A percentile compares a stretch with the other conserved stretches of the same genome.
Evolutionary conservation across 2,888 invertebrate genomes (phyloP).

Genomic region (Charanyca ferruginea): DNA sequence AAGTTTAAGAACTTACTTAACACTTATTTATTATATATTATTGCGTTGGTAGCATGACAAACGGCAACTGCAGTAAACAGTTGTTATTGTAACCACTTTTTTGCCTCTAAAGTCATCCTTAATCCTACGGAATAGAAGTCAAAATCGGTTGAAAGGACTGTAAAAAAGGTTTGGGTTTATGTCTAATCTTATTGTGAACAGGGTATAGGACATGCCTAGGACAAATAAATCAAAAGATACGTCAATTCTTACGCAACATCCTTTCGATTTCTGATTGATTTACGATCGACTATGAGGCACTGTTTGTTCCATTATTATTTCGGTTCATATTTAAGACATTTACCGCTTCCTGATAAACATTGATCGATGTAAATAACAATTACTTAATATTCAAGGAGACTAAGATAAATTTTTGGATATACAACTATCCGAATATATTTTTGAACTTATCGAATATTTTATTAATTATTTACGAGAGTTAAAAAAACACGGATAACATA

Average conservation of each 20-base stretch:
- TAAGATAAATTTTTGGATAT: constrained; percentile 5
- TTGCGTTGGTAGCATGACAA: too few species aligned
- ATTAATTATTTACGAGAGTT: constrained; percentile 4
- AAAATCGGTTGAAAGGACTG: too few species aligned
- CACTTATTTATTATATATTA: too few species aligned
- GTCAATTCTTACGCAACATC: constrained; percentile 33
- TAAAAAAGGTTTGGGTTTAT: too few species aligned
- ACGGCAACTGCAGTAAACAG: too few species aligned
- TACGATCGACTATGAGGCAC: constrained; percentile 18
- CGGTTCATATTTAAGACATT: not conserved
- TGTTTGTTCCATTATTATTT: constrained; percentile 8
- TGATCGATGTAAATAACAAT: not conserved
- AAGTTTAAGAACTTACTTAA: too few species aligned
- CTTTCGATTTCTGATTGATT: constrained; percentile 25
- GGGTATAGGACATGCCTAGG: too few species aligned
- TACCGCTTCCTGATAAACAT: constrained; percentile 33
- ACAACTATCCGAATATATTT: constrained; percentile 21
- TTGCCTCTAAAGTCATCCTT: too few species aligned
- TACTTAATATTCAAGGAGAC: constrained; percentile 31
- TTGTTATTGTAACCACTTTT: too few species aligned
- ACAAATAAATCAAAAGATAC: constrained; percentile 41
- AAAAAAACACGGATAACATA: not conserved
- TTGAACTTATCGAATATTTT: not conserved
- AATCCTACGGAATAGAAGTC: too few species aligned
- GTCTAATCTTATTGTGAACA: too few species aligned